phyloP scores from a whole-genome alignment of 2,797 vertebrate genomes.

The Pseudomugil tenellus region DNA sequence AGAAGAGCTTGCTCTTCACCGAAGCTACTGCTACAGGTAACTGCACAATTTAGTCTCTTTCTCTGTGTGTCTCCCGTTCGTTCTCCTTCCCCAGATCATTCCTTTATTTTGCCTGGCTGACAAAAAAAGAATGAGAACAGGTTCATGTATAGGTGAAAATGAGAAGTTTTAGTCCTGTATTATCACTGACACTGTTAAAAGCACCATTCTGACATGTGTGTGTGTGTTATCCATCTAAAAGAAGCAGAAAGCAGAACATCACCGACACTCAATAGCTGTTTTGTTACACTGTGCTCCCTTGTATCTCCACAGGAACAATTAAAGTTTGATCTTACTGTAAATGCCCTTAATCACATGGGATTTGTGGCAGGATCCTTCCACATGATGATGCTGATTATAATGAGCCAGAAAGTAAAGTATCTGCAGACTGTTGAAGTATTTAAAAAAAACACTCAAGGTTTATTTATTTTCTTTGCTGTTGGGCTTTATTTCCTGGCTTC shows the following conservation, averaged over 20 bases:
- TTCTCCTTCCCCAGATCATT: constrained; percentile 13
- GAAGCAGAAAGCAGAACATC: constrained; percentile 7
- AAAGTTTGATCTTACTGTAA: constrained; percentile 49
- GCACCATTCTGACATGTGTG: not conserved
- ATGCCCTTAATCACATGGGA: constrained; percentile 24
- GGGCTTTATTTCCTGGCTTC: constrained; percentile 1
- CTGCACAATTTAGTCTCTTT: constrained; percentile 28
- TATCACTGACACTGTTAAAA: not conserved
- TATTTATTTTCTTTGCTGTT: not conserved
- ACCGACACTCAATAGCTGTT: constrained; percentile 45
- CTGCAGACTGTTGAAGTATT: constrained; percentile 4
- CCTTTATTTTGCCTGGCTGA: constrained; percentile 4
- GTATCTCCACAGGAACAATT: constrained; percentile 45
- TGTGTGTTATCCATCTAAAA: constrained; percentile 32
- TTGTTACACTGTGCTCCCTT: constrained; percentile 28
- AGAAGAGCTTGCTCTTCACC: constrained; percentile 15
- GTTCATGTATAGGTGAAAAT: constrained; percentile 35
- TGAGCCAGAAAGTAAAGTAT: constrained; percentile 18
- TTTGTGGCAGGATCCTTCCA: not conserved
- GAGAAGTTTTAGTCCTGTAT: not conserved
- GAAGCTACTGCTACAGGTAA: constrained; percentile 21
- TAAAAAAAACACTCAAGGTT: constrained; percentile 4
- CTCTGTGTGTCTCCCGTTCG: constrained; percentile 5
- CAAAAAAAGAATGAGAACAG: constrained; percentile 22
- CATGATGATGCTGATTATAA: constrained; percentile 35